Base-by-base conservation (phyloP, 2,888 invertebrate species). In the Heteromyza rotundicornis region DNA sequence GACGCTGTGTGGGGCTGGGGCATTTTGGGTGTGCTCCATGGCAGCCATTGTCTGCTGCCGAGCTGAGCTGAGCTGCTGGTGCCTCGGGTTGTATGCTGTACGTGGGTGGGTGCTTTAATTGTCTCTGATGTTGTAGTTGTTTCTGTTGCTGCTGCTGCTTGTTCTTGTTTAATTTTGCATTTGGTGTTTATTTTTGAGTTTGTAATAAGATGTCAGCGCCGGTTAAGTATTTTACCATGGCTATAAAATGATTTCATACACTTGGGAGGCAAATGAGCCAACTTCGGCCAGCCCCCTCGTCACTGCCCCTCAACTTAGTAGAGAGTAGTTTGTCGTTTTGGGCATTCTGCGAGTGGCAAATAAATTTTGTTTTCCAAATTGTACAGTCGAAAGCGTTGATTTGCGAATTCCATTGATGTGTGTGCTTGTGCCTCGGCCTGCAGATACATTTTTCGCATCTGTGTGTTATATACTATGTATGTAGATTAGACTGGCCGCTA, bases 161-260 rank as follows among this genome's bases (percentile, higher is more conserved):
- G 53, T 52, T 56, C 12, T 23, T 22, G 51, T 20, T 14, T 22
- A 23, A 10, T 51, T 51, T 20, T 72, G 73, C 67, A 68, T 32
- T n/a, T n/a, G n/a, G n/a, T 68, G 71, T 65, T 70, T 68, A 68
- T 58, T 63, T 69, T 57, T 62, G 59, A 40, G 59, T 64, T 56
- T 63, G 68, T 69, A 75, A 76, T 74, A 71, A 72, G 75, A 77
- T 71, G 76, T 75, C 76, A 74, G 73, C 76, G 73, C 71, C 68
- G 65, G 62, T 67, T 60, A 69, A 68, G 67, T 68, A 62, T 20
- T 27, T 27, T 10, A 27, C 47, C 17, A 40, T 3, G 14, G 20
- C 47, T 8, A 47, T 19, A 20, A 47, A 17, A 47, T 47, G 17
- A 47, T 47, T 47, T 47, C 14, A 20, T 7, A 5, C 40, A 40